A percentile compares a stretch with the other conserved stretches of the same genome.
Conservation (phyloP, 2,797 vertebrate genomes). For the Sebastes iracundus region DNA sequence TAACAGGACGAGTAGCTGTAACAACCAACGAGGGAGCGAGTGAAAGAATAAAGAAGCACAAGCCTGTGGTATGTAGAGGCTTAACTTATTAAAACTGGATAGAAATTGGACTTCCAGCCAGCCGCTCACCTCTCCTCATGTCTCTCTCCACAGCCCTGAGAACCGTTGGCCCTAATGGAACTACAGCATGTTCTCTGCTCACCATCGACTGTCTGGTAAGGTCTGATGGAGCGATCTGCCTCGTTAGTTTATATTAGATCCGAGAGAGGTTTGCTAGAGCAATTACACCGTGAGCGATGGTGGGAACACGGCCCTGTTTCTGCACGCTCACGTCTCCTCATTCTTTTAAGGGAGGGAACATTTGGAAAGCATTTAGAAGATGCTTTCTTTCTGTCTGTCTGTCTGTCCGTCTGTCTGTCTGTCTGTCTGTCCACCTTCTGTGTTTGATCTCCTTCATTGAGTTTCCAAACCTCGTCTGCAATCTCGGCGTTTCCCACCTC, state of each 20-base stretch:
- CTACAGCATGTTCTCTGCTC: conserved; percentile 69
- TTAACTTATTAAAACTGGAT: conserved; percentile 31
- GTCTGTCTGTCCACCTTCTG: background rate
- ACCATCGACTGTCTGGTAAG: conserved; percentile 55
- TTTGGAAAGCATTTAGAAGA: conserved; percentile 47
- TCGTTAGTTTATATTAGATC: conserved; percentile 72
- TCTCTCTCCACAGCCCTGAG: conserved; percentile 32
- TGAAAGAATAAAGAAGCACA: background rate
- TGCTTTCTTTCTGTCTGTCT: background rate
- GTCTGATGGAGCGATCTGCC: conserved; percentile 65
- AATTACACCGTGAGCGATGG: conserved; percentile 44
- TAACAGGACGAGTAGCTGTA: background rate
- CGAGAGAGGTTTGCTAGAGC: conserved; percentile 62
- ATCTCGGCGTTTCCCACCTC: conserved; percentile 30
- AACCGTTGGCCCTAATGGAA: conserved; percentile 68
- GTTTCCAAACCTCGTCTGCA: background rate
- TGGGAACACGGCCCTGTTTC: conserved; percentile 43
- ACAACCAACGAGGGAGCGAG: background rate
- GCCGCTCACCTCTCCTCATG: background rate
- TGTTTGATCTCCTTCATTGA: conserved; percentile 2
- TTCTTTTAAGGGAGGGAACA: conserved; percentile 22
- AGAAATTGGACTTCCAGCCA: conserved; percentile 12
- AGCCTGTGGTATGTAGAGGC: background rate
- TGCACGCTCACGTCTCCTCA: conserved; percentile 15
- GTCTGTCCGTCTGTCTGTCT: background rate